These are phyloP conservation scores for Drosophila imparisetae DNA, from an alignment of 2,888 invertebrate genomes.

Conservation along the genomic window DNA sequence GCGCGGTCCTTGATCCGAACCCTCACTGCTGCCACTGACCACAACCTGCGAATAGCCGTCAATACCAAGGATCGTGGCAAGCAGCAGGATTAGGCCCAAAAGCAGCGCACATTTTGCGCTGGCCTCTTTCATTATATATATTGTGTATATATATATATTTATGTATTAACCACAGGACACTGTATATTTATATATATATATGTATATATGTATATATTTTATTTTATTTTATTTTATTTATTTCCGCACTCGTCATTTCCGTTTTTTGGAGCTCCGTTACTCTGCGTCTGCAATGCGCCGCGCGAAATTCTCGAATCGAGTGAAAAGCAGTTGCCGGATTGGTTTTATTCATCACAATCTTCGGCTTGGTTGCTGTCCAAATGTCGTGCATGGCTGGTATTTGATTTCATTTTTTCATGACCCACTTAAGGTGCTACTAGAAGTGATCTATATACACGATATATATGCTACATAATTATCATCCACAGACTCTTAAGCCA, in stretches of 20 bases:
- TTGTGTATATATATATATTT: not conserved
- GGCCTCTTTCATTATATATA: constrained; percentile 45
- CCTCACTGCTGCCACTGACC: constrained; percentile 56
- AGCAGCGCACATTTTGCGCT: constrained; percentile 44
- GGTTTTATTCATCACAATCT: constrained; percentile 63
- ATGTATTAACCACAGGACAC: constrained; percentile 45
- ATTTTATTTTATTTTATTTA: constrained; percentile 5
- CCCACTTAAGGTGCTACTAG: constrained; percentile 76
- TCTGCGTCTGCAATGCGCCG: constrained; percentile 41
- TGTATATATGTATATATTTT: not conserved
- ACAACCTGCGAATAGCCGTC: constrained; percentile 78
- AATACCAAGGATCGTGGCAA: constrained; percentile 22
- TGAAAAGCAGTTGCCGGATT: constrained; percentile 26
- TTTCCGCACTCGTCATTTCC: constrained; percentile 55
- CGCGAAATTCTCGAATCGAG: constrained; percentile 60
- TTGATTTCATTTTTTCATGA: constrained; percentile 78
- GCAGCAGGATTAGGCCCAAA: constrained; percentile 24
- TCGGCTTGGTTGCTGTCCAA: not conserved
- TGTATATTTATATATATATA: not conserved
- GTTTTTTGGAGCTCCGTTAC: constrained; percentile 37
- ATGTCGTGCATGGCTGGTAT: constrained; percentile 16
- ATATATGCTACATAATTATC: constrained; percentile 16
- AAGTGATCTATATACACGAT: constrained; percentile 68
- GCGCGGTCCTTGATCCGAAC: constrained; percentile 72
- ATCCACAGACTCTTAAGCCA: not conserved